Conservation (phyloP, 1,140 invertebrate species). For the Laupala kohalensis region DNA sequence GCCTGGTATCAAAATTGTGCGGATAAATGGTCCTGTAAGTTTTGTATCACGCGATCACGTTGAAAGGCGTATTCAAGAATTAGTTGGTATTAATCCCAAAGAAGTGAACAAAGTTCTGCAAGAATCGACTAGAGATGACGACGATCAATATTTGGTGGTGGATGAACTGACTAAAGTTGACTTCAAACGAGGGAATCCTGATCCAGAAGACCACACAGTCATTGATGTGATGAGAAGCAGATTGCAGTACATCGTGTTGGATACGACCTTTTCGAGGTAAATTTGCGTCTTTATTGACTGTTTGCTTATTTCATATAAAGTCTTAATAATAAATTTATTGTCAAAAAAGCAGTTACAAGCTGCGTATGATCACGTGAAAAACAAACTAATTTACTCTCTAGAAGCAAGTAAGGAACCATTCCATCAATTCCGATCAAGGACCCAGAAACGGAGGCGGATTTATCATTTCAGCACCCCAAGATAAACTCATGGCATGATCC, state of each 20-base stretch:
- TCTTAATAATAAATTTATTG: too few species aligned
- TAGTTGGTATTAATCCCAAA: not conserved
- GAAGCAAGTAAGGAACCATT: too few species aligned
- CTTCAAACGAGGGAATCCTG: not conserved
- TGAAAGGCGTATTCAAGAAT: not conserved
- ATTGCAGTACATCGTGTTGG: not conserved
- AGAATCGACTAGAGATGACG: not conserved
- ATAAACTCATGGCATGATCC: too few species aligned
- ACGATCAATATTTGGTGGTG: not conserved
- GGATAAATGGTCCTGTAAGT: not conserved
- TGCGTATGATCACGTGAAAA: too few species aligned
- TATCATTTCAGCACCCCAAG: too few species aligned
- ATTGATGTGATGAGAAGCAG: not conserved
- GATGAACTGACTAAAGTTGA: not conserved
- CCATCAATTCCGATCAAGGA: too few species aligned
- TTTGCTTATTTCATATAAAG: too few species aligned
- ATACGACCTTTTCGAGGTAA: not conserved
- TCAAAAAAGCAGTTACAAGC: too few species aligned
- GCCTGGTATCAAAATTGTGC: not conserved
- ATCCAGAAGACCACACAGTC: not conserved
- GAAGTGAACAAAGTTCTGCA: not conserved
- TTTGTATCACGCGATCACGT: not conserved
- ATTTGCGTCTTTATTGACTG: not conserved
- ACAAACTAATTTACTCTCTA: too few species aligned
- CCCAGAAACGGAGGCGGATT: too few species aligned